phyloP scores from a whole-genome alignment of 1,140 invertebrate genomes.

The Leptonema lineaticorne region DNA sequence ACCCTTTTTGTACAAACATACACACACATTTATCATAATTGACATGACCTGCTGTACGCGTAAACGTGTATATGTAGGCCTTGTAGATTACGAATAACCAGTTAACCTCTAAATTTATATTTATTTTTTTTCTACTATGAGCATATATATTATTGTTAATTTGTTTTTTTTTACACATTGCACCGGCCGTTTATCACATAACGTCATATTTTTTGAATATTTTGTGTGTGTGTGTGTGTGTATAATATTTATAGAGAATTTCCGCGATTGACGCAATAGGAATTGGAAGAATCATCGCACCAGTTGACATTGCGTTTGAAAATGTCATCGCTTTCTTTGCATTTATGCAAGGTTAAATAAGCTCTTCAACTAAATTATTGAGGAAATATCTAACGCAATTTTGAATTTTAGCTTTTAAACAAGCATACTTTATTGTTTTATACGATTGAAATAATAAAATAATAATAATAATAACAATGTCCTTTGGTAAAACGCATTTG shows the following conservation, averaged over 20 bases:
- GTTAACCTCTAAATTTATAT: constrained; percentile 28
- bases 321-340: not conserved
- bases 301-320: not conserved
- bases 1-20: not conserved
- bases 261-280: not conserved
- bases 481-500: too few species aligned
- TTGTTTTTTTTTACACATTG: constrained; percentile 14
- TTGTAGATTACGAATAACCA: constrained; percentile 27
- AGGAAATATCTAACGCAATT: too few species aligned
- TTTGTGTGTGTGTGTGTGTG: not conserved
- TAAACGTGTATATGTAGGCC: not conserved
- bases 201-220: not conserved
- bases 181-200: constrained; percentile 20
- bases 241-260: not conserved
- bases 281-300: not conserved
- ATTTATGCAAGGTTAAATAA: not conserved
- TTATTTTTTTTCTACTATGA: not conserved
- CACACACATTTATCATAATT: not conserved
- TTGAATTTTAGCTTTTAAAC: too few species aligned
- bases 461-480: too few species aligned
- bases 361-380: not conserved
- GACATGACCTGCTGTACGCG: constrained; percentile 6
- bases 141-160: not conserved
- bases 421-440: too few species aligned
- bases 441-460: too few species aligned